These are phyloP conservation scores for Rhabdomys dilectus DNA, from an alignment of 2,113 vertebrate genomes.

Conservation along the genomic window DNA sequence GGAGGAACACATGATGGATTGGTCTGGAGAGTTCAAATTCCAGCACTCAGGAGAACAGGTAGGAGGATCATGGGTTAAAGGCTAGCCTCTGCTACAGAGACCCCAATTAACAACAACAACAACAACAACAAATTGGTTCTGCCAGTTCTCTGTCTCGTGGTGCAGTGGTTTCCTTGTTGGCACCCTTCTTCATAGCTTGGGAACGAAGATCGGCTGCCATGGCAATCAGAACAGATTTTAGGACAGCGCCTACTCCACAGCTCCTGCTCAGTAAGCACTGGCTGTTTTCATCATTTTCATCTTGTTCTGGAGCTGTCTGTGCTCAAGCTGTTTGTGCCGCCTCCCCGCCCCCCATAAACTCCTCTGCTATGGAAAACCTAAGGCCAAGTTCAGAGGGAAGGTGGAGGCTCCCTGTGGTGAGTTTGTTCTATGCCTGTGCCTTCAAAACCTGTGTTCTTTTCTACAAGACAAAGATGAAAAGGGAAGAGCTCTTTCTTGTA, in stretches of 20 bases:
- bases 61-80: not conserved
- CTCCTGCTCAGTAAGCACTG: not conserved
- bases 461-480: not conserved
- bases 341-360: not conserved
- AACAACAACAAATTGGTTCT: not conserved
- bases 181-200: not conserved
- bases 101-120: not conserved
- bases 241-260: not conserved
- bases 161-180: not conserved
- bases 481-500: not conserved
- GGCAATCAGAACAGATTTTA: not conserved
- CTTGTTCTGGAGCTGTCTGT: not conserved
- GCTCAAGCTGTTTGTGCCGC: not conserved
- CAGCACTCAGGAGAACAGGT: not conserved
- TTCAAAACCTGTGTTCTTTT: not conserved
- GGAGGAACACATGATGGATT: not conserved
- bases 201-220: not conserved
- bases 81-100: not conserved
- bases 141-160: not conserved
- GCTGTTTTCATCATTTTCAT: not conserved
- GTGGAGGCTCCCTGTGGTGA: not conserved
- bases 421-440: not conserved
- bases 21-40: not conserved
- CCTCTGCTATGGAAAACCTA: not conserved
- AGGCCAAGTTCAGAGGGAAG: not conserved